phyloP scores from a whole-genome alignment of 2,888 invertebrate species.

The Tetragonisca angustula region DNA sequence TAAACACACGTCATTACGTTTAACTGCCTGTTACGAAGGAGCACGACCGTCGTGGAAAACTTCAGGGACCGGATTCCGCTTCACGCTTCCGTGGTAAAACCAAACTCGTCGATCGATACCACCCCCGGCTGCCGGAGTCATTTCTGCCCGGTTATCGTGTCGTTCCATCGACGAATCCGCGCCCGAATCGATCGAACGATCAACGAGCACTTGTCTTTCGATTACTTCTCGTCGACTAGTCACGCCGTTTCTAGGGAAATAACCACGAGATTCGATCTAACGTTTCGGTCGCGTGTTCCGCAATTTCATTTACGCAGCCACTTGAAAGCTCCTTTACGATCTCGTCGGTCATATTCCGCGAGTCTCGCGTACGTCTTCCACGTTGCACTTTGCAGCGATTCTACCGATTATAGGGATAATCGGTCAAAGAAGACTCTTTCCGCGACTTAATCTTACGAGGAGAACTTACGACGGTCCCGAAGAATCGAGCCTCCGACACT shows the following conservation, averaged over 20 bases:
- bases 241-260: constrained; percentile 58
- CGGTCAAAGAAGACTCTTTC: not conserved
- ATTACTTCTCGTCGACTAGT: constrained; percentile 41
- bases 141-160: not conserved
- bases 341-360: constrained; percentile 63
- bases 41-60: constrained; percentile 19
- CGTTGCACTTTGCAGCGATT: constrained; percentile 19
- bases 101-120: constrained; percentile 15
- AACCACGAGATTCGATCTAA: constrained; percentile 56
- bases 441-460: not conserved
- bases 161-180: not conserved
- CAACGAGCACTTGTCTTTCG: constrained; percentile 6
- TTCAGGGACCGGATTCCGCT: constrained; percentile 1
- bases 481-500: constrained; percentile 58
- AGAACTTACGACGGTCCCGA: constrained; percentile 29
- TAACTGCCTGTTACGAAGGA: constrained; percentile 31
- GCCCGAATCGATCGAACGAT: constrained; percentile 39
- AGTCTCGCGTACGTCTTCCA: constrained; percentile 50
- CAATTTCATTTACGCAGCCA: constrained; percentile 70
- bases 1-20: constrained; percentile 52
- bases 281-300: constrained; percentile 72
- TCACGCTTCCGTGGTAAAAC: constrained; percentile 25
- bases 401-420: not conserved
- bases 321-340: constrained; percentile 62
- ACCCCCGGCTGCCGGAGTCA: not conserved